phyloP scores from a whole-genome alignment of 1,140 invertebrate genomes.

The Anthonomus grandis region DNA sequence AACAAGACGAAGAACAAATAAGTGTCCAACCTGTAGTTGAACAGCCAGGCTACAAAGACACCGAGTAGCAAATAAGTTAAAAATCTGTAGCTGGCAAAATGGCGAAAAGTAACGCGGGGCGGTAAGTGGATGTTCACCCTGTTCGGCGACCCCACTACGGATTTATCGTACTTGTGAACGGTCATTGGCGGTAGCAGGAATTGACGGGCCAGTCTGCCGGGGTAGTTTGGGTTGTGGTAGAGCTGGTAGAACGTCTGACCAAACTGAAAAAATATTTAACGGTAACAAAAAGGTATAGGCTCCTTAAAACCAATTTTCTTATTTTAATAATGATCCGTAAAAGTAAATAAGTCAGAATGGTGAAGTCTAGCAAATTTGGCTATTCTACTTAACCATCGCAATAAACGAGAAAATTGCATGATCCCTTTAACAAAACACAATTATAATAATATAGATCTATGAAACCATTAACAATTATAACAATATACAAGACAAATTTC shows the following conservation, averaged over 20 bases:
- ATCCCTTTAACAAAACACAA: too few relatives aligned
- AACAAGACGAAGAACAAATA: constrained; percentile 35
- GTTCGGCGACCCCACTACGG: constrained; percentile 52
- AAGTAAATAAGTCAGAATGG: too few relatives aligned
- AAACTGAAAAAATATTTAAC: constrained; percentile 67
- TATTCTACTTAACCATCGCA: too few relatives aligned
- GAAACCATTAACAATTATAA: too few relatives aligned
- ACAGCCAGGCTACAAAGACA: constrained; percentile 29
- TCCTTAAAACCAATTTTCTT: too few relatives aligned
- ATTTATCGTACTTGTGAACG: constrained; percentile 59
- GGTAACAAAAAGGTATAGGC: neutral
- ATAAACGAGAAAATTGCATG: too few relatives aligned
- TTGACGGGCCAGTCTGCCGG: constrained; percentile 62
- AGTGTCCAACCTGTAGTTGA: constrained; percentile 31
- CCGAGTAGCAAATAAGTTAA: constrained; percentile 46
- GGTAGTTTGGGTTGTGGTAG: constrained; percentile 61
- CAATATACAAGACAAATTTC: too few relatives aligned
- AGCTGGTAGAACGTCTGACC: constrained; percentile 55
- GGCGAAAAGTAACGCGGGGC: constrained; percentile 67
- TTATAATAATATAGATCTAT: too few relatives aligned
- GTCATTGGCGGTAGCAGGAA: constrained; percentile 61
- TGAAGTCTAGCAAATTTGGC: too few relatives aligned
- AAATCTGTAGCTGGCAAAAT: constrained; percentile 63
- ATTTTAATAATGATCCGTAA: too few relatives aligned
- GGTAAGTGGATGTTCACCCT: constrained; percentile 57